Evolutionary conservation across 2,797 vertebrate genomes (phyloP).

Genomic region (Gallinago stenura): DNA sequence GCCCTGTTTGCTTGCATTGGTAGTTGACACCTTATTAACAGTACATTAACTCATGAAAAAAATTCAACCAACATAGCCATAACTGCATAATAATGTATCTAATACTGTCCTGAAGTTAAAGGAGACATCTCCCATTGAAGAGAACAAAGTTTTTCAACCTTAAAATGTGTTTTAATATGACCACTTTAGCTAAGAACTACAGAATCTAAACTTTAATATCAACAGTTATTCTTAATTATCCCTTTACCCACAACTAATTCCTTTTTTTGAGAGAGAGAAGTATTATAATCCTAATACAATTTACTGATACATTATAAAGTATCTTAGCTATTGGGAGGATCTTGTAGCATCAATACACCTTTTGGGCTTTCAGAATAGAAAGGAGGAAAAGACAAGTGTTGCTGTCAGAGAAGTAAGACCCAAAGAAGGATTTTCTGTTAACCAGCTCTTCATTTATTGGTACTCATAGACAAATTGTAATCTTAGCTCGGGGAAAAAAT

Average conservation of each 20-base stretch:
- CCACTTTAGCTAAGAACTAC: background rate
- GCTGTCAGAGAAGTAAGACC: background rate
- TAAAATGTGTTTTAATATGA: background rate
- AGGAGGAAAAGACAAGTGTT: background rate
- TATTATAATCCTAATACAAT: accelerated
- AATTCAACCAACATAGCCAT: background rate
- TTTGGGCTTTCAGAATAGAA: background rate
- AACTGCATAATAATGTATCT: background rate
- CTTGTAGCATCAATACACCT: background rate
- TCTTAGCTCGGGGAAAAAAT: background rate
- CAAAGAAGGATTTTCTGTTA: background rate
- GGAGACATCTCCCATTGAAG: background rate
- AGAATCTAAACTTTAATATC: background rate
- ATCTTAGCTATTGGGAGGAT: background rate
- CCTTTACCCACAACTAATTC: background rate
- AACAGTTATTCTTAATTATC: background rate
- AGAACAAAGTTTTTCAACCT: background rate
- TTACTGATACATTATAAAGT: background rate
- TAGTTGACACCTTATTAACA: constrained; percentile 54
- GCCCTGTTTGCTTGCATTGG: constrained; percentile 9
- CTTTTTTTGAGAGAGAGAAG: background rate
- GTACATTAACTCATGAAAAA: constrained; percentile 30
- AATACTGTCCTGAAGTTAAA: background rate
- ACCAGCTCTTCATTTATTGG: background rate
- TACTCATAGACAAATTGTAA: background rate